Evolutionary conservation across 2,797 vertebrate genomes (phyloP).

Genomic region (Leptodactylus fallax): DNA sequence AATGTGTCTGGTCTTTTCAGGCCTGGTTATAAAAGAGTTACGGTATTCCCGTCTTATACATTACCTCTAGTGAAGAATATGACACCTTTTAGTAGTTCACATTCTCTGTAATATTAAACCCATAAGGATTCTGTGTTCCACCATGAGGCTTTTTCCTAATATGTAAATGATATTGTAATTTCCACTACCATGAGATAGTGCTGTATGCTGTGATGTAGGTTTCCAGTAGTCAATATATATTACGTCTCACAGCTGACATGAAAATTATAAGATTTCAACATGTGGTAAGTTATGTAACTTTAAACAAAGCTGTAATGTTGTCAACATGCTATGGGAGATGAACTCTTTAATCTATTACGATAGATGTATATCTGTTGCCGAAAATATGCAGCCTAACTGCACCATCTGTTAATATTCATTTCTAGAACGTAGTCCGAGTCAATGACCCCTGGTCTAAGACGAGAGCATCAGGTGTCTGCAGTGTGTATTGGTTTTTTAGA

Average conservation of each 20-base stretch:
- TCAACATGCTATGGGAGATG: constrained; percentile 29
- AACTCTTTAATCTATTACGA: constrained; percentile 58
- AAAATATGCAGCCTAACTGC: constrained; percentile 43
- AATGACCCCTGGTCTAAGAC: constrained; percentile 56
- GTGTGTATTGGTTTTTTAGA: constrained; percentile 45
- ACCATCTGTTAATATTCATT: constrained; percentile 58
- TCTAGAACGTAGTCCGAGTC: constrained; percentile 55
- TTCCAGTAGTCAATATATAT: constrained; percentile 13
- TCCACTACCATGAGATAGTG: not conserved
- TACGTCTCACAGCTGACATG: constrained; percentile 34
- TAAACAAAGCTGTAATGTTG: constrained; percentile 65
- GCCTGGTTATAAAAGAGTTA: too few species aligned
- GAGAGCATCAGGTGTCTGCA: constrained; percentile 56
- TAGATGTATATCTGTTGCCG: constrained; percentile 60
- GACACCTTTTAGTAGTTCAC: not conserved
- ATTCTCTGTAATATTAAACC: not conserved
- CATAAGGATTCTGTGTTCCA: not conserved
- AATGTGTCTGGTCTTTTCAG: too few species aligned
- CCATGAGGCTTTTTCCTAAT: too few species aligned
- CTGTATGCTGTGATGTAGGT: not conserved
- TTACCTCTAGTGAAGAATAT: not conserved
- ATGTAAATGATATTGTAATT: not conserved
- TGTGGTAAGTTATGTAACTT: constrained; percentile 34
- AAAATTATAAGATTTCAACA: constrained; percentile 35
- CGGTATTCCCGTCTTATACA: not conserved